Evolutionary conservation across 2,888 invertebrate genomes (phyloP).

Genomic region (Steromphala cineraria): DNA sequence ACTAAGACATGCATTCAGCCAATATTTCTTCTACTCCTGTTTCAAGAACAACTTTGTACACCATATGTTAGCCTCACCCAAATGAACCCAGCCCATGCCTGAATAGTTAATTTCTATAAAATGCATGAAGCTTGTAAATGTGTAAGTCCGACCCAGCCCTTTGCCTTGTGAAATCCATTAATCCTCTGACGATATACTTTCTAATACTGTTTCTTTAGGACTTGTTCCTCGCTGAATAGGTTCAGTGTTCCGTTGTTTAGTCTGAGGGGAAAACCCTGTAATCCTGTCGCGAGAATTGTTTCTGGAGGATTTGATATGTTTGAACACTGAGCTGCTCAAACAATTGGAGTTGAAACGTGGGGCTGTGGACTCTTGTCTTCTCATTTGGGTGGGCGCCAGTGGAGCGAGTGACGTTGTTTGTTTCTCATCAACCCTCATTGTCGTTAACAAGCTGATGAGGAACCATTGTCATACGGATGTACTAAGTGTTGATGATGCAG

Average conservation of each 20-base stretch:
- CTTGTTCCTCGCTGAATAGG: background rate
- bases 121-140: background rate
- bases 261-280: background rate
- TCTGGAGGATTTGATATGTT: slow-evolving; percentile 8
- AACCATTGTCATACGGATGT: too few relatives aligned
- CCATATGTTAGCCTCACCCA: background rate
- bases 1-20: background rate
- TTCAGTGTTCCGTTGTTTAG: background rate
- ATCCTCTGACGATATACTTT: background rate
- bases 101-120: background rate
- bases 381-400: background rate
- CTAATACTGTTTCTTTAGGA: background rate
- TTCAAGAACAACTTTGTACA: too few relatives aligned
- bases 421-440: too few relatives aligned
- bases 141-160: background rate
- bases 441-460: too few relatives aligned
- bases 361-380: background rate
- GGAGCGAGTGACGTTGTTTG: background rate
- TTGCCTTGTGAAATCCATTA: background rate
- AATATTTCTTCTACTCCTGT: background rate
- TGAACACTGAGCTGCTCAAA: background rate
- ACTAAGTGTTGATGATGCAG: too few relatives aligned
- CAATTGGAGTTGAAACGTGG: background rate
- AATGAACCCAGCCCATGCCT: background rate
- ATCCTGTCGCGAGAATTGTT: background rate